These are phyloP conservation scores for Axea sp. DNA, from an alignment of 2,888 invertebrate genomes.

Conservation along the genomic window DNA sequence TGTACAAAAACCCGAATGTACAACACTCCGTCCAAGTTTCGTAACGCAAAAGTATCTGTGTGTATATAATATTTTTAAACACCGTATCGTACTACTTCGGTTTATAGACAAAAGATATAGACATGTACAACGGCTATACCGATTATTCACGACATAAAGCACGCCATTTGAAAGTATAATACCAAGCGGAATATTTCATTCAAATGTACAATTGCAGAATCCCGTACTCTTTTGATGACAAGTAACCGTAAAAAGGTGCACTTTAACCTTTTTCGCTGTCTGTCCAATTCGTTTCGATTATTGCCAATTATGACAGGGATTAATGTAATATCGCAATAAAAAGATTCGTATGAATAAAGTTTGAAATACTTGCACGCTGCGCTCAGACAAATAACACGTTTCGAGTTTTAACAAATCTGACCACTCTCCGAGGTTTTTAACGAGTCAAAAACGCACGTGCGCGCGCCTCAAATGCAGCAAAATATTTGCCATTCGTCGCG, in stretches of 20 bases:
- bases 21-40: no score
- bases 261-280: background rate
- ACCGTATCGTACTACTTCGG: background rate
- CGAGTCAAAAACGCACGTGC: no score
- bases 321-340: no score
- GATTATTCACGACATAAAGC: conserved; percentile 33
- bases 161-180: conserved; percentile 36
- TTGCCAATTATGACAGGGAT: no score
- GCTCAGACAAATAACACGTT: no score
- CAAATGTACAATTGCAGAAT: conserved; percentile 14
- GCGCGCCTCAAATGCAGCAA: no score
- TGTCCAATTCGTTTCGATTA: conserved; percentile 1
- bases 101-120: conserved; percentile 24
- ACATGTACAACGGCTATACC: conserved; percentile 9
- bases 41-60: no score
- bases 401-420: no score
- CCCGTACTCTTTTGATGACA: conserved; percentile 4
- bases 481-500: conserved; percentile 8
- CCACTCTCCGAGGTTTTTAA: no score
- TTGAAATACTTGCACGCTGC: no score
- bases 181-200: conserved; percentile 12
- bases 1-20: no score
- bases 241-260: conserved; percentile 3
- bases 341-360: no score
- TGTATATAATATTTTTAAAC: background rate